Percentiles rank a stretch among this genome's conserved stretches.
Evolutionary conservation across 2,113 vertebrate genomes (phyloP).

Genomic region (Anolis sagrei): DNA sequence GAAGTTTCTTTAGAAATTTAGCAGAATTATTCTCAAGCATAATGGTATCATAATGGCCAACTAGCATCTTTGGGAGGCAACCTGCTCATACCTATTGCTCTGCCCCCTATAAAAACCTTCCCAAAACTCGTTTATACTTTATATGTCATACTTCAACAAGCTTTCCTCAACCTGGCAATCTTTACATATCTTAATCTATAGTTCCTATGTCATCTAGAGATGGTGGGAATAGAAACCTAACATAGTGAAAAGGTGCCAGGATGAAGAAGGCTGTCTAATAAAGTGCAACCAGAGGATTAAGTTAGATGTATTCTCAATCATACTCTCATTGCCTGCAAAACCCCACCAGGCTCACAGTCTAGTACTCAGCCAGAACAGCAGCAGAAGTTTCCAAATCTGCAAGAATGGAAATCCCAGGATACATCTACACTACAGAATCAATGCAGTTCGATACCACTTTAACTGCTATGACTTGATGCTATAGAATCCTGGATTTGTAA

Average conservation of each 20-base stretch:
- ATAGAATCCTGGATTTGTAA: no score
- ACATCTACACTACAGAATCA: no score
- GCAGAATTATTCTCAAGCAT: not conserved
- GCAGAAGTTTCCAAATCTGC: no score
- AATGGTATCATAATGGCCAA: not conserved
- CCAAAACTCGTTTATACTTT: not conserved
- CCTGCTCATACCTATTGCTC: not conserved
- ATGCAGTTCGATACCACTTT: no score
- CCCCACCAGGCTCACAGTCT: no score
- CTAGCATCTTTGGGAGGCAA: not conserved
- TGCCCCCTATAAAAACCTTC: not conserved
- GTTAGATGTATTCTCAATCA: no score
- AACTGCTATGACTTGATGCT: no score
- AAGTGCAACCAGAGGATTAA: not conserved
- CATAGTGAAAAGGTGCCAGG: not conserved
- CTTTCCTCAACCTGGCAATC: not conserved
- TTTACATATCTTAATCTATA: not conserved
- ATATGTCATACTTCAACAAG: not conserved
- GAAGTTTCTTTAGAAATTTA: not conserved
- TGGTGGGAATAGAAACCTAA: not conserved
- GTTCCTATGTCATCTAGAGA: not conserved
- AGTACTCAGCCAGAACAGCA: no score
- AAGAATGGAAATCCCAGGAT: no score
- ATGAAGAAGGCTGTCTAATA: not conserved
- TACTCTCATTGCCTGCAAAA: no score